Percentiles rank a stretch among this genome's conserved stretches.
Conservation (phyloP, 2,888 invertebrate species). For the Lithophane ornitopus region DNA sequence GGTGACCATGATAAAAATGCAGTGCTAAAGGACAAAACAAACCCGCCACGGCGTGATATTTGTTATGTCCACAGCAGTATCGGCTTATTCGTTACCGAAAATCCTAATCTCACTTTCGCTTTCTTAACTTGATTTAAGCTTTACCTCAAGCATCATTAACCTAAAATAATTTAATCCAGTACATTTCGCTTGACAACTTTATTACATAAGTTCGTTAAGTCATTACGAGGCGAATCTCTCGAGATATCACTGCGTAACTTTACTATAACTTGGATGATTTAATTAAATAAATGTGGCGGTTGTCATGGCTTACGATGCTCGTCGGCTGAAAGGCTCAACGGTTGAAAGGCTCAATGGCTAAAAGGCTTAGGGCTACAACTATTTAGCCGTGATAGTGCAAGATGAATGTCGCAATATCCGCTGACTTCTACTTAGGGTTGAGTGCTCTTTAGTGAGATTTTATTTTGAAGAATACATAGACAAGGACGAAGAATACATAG, state of each 20-base stretch:
- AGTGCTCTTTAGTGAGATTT: constrained; percentile 7
- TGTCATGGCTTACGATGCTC: constrained; percentile 35
- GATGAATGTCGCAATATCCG: constrained; percentile 39
- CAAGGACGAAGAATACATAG: too few species aligned
- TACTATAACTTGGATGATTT: constrained; percentile 42
- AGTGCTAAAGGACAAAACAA: not conserved
- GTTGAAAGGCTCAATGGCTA: constrained; percentile 31
- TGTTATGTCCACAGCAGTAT: not conserved
- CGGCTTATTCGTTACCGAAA: not conserved
- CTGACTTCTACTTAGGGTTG: not conserved
- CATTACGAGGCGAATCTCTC: constrained; percentile 42
- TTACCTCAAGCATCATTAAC: constrained; percentile 31
- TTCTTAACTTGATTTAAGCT: constrained; percentile 16
- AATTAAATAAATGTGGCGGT: constrained; percentile 56
- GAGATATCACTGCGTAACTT: constrained; percentile 46
- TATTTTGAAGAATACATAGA: not conserved
- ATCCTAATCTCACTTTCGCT: not conserved
- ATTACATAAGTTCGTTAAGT: constrained; percentile 47
- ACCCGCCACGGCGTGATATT: not conserved
- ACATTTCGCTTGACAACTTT: constrained; percentile 44
- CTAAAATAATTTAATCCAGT: constrained; percentile 18
- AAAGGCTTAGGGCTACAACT: constrained; percentile 38
- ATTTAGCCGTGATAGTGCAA: constrained; percentile 43
- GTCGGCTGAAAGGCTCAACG: constrained; percentile 6
- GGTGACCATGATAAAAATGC: too few species aligned